These are phyloP conservation scores for Pandion haliaetus DNA, from an alignment of 2,113 vertebrate species.

Conservation along the genomic window DNA sequence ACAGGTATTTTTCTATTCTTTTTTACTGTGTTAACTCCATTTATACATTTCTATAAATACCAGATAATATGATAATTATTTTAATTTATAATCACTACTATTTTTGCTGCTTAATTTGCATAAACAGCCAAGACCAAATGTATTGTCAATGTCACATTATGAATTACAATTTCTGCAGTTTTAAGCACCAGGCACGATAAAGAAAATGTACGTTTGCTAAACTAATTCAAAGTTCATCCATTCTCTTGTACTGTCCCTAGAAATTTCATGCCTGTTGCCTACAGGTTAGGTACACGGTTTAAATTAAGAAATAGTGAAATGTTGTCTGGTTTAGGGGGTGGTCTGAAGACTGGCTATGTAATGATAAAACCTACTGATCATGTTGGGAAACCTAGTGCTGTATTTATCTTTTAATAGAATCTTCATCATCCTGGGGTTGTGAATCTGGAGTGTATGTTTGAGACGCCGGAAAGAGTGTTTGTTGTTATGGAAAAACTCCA, in stretches of 20 bases:
- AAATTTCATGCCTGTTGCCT: background rate
- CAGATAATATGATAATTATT: background rate
- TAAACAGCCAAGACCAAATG: background rate
- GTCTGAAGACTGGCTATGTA: slow-evolving; percentile 5
- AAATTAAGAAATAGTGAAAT: background rate
- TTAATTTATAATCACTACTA: background rate
- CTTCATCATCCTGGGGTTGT: slow-evolving; percentile 95
- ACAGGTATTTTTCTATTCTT: slow-evolving; percentile 79
- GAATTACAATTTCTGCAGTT: background rate
- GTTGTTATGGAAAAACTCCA: slow-evolving; percentile 99
- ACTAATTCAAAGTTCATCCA: background rate
- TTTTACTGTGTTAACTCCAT: background rate
- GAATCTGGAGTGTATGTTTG: slow-evolving; percentile 98
- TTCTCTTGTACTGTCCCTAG: background rate
- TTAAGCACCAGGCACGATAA: background rate
- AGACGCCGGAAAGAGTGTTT: slow-evolving; percentile 94
- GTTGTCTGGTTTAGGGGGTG: background rate
- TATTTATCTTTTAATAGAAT: slow-evolving; percentile 83
- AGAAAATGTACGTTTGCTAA: background rate
- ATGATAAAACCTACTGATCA: slow-evolving; percentile 35
- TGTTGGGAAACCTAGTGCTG: slow-evolving; percentile 35
- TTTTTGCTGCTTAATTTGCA: background rate
- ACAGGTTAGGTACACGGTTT: background rate
- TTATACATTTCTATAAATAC: background rate
- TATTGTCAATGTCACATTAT: background rate